Evolutionary conservation across 2,888 invertebrate genomes (phyloP).

Genomic region (Melolontha melolontha): DNA sequence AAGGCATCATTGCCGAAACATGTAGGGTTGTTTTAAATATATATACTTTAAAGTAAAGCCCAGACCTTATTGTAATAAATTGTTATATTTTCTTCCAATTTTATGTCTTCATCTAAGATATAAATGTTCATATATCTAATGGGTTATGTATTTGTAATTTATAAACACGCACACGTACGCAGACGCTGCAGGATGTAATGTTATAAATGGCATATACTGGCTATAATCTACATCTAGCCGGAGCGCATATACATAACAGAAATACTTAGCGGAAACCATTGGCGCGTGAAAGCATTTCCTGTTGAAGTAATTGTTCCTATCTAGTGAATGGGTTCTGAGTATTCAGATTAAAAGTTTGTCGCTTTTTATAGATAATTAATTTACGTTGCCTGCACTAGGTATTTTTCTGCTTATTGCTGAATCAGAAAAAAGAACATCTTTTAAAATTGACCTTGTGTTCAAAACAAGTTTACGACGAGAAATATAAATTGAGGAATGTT

Average conservation of each 20-base stretch:
- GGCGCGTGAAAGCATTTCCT: conserved; percentile 37
- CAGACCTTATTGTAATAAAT: too few species aligned
- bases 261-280: conserved; percentile 28
- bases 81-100: too few species aligned
- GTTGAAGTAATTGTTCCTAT: conserved; percentile 26
- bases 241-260: conserved; percentile 28
- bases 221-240: conserved; percentile 28
- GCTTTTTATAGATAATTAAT: conserved; percentile 20
- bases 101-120: too few species aligned
- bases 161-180: not conserved
- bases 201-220: conserved; percentile 27
- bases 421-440: conserved; percentile 14
- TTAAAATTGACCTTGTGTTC: conserved; percentile 23
- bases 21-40: too few species aligned
- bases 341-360: conserved; percentile 24
- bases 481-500: not conserved
- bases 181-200: conserved; percentile 28
- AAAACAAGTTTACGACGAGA: conserved; percentile 7
- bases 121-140: too few species aligned
- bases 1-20: too few species aligned
- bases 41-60: too few species aligned
- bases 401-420: conserved; percentile 30
- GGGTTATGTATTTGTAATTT: too few species aligned
- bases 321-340: conserved; percentile 24
- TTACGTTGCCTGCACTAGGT: conserved; percentile 7